Evolutionary conservation across 2,888 invertebrate species (phyloP), one percentile per base, ranked within the genome.

Genomic region (Ochropleura leucogaster): DNA sequence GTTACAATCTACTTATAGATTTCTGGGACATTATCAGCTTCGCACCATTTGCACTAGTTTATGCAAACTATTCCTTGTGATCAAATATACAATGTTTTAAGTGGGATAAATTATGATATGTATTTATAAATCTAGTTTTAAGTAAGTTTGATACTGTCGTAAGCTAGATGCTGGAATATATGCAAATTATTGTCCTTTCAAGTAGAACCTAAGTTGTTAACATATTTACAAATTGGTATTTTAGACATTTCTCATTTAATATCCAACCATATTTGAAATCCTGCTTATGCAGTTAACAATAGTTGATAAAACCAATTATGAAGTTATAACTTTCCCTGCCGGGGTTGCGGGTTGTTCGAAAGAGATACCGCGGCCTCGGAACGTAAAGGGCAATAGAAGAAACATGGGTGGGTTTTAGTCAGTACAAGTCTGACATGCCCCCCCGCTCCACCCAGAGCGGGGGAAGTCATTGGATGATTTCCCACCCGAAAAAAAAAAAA

Each of bases 1-100:
- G 8, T 14, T 7, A 3, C 14, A 30, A 57, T 30, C 55, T 30
- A 6, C 57, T 16, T 12, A 6, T 18, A 46, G 40, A 70, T 55
- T 57, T 44, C 44, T 51, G 18, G 1, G 4, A 40, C n/a, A 20
- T 49, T 16, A 12, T 20, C 16, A 59, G 12, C 20, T 65, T 60
- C 7, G 18, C 46, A 55, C 18, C 9, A 44, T 63, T 14, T 20
- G 67, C 59, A 60, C 30, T 51, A 70, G 40, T 14, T 8, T 44
- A 44, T 12, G 44, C 12, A 42, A 16, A 63, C 12, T 64, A 46
- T 57, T 76, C 62, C 71, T 82, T 82, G 79, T 67, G 63, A 60
- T 79, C 71, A 82, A 67, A 77, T 59, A 77, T 60, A 60, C 62
- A 51, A 73, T 16, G 62, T 66, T 30, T 42, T 67, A 10, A 57